phyloP scores from a whole-genome alignment of 2,113 vertebrate species.

The Crocuta crocuta region DNA sequence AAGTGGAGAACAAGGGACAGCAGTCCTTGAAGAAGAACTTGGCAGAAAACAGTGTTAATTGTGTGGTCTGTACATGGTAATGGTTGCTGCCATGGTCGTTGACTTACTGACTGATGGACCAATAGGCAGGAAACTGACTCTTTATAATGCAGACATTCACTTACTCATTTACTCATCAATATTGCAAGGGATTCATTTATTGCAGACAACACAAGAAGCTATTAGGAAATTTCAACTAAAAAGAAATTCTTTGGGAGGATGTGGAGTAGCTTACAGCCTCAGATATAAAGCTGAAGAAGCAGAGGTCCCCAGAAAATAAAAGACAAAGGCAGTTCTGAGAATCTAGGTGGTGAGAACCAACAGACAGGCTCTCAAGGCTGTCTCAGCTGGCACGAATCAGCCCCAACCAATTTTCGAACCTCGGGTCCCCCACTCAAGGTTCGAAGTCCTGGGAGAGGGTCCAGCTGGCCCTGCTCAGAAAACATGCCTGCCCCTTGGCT shows the following conservation, averaged over 20 bases:
- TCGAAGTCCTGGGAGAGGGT: neutral
- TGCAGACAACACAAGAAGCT: neutral
- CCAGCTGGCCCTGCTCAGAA: neutral
- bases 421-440: neutral
- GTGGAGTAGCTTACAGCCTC: neutral
- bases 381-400: slow-evolving; percentile 12
- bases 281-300: neutral
- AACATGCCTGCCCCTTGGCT: neutral
- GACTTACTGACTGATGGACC: neutral
- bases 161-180: neutral
- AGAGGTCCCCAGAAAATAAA: neutral
- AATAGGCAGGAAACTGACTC: neutral
- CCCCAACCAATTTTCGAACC: neutral
- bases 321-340: neutral
- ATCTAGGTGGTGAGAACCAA: neutral
- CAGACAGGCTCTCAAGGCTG: neutral
- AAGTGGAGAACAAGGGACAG: neutral
- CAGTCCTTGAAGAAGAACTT: neutral
- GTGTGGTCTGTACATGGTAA: neutral
- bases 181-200: neutral
- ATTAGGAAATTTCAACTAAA: neutral
- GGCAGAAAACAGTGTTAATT: neutral
- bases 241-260: neutral
- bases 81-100: neutral
- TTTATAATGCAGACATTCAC: neutral